Evolutionary conservation across 2,888 invertebrate species (phyloP), one percentile per base, ranked within the genome.

Genomic region (Branchinecta sandiegonensis): DNA sequence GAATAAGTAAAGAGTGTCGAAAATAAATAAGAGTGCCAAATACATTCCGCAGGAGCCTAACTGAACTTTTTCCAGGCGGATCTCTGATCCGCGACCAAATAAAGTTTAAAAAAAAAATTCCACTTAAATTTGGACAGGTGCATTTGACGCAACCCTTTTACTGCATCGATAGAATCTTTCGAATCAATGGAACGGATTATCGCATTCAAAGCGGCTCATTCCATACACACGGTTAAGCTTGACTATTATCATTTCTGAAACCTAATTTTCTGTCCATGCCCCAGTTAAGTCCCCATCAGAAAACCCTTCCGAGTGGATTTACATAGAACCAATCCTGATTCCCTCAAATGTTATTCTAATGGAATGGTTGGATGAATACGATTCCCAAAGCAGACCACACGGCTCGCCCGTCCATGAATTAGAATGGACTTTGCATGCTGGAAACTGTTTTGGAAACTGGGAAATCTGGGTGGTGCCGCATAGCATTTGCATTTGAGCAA

Each of bases 331-430:
- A 56, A 17, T 17, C 56, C 56, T 56, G 56, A 56, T 56, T 56
- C 56, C 17, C 56, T 56, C 17, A 56, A 56, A 56, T 56, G 56
- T 56, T 56, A 56, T 56, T 56, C 56, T 56, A 56, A 17, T 56
- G 17, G 56, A 56, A 56, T 17, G 56, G 56, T 56, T 56, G 56
- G 17, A 17, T 14, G 56, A 56, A 17, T 10, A 17, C 14, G 56
- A 56, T 56, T 56, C 17, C 17, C 56, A 56, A 14, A 14, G 56
- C 56, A 17, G 56, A 56, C 17, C 17, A 17, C 17, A 17, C 17
- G 17, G 56, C 17, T 56, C 17, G 56, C 17, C 14, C 17, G 17
- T n/a, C 17, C 56, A n/a, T 14, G 17, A 56, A 56, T 56, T 56
- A 56, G 56, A 56, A 56, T 56, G 56, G 56, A 56, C 56, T 56